These are phyloP conservation scores for Merluccius polli DNA, from an alignment of 2,797 vertebrate genomes.

Conservation along the genomic window DNA sequence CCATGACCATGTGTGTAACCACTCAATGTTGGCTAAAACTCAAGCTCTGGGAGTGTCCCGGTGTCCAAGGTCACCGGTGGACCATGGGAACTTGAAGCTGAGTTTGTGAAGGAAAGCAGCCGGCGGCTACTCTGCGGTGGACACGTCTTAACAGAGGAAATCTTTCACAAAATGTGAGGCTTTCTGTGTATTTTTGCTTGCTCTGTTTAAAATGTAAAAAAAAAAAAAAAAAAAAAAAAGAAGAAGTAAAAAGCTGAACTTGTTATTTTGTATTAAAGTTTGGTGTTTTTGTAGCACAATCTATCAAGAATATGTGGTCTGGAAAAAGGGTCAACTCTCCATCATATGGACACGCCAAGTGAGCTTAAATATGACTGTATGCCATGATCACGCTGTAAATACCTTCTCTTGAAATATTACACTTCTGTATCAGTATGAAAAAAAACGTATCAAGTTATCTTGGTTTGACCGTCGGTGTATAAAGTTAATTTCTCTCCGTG, in stretches of 20 bases:
- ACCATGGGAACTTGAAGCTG: neutral
- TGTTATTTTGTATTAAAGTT: slow-evolving; percentile 58
- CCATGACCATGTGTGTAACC: neutral
- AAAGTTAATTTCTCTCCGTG: slow-evolving; percentile 24
- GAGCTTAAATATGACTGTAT: slow-evolving; percentile 20
- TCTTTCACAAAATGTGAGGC: neutral
- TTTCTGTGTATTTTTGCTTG: neutral
- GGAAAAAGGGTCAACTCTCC: slow-evolving; percentile 28
- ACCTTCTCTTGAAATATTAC: slow-evolving; percentile 47
- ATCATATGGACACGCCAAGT: slow-evolving; percentile 19
- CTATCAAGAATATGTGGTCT: slow-evolving; percentile 32
- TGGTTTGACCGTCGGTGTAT: slow-evolving; percentile 41
- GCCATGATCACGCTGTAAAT: slow-evolving; percentile 47
- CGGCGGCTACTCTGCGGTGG: too few relatives aligned
- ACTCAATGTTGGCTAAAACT: neutral
- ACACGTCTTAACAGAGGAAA: neutral
- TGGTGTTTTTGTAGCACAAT: slow-evolving; percentile 57
- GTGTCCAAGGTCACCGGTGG: neutral
- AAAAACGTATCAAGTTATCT: slow-evolving; percentile 40
- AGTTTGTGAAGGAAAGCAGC: too few relatives aligned
- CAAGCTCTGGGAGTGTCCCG: neutral
- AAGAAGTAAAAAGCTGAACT: neutral
- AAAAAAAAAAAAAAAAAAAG: slow-evolving; percentile 11
- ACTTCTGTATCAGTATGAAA: slow-evolving; percentile 24
- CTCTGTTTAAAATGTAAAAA: slow-evolving; percentile 17